Conservation (phyloP, 1,140 invertebrate species). For the Hycleus phaleratus region DNA sequence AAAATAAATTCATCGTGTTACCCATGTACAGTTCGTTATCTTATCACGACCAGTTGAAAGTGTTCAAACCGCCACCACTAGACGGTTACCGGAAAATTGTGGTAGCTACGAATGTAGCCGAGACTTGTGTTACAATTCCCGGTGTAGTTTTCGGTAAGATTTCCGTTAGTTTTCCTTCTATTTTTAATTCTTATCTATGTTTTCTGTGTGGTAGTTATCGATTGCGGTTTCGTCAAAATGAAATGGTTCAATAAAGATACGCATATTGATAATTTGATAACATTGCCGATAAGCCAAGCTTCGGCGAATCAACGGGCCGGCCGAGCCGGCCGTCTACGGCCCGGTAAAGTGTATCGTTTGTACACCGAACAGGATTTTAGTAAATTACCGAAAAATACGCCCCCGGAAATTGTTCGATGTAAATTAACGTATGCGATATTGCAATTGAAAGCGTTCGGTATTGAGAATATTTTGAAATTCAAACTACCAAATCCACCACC, state of each 20-base stretch:
- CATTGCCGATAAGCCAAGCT: conserved; percentile 80
- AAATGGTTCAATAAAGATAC: conserved; percentile 81
- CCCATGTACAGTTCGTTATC: conserved; percentile 90
- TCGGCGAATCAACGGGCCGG: conserved; percentile 89
- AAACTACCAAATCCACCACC: conserved; percentile 84
- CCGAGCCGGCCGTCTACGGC: conserved; percentile 74
- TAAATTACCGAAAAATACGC: conserved; percentile 59
- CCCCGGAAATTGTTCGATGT: conserved; percentile 89
- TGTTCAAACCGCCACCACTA: conserved; percentile 66
- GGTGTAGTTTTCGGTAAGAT: conserved; percentile 79
- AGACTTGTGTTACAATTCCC: conserved; percentile 82
- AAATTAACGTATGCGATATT: conserved; percentile 81
- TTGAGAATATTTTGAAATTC: conserved; percentile 81
- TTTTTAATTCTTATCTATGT: neutral
- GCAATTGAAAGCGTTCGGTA: conserved; percentile 91
- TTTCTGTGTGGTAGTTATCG: conserved; percentile 61
- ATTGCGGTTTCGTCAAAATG: conserved; percentile 95
- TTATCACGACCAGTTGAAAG: conserved; percentile 77
- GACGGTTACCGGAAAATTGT: conserved; percentile 81
- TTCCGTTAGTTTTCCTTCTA: conserved; percentile 1
- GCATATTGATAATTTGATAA: conserved; percentile 76
- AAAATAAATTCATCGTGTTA: conserved; percentile 62
- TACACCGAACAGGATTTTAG: conserved; percentile 73
- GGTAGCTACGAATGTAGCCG: conserved; percentile 95
- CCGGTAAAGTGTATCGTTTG: conserved; percentile 76